These are phyloP conservation scores for Spea hammondii DNA, from an alignment of 2,797 vertebrate species.

Conservation along the genomic window DNA sequence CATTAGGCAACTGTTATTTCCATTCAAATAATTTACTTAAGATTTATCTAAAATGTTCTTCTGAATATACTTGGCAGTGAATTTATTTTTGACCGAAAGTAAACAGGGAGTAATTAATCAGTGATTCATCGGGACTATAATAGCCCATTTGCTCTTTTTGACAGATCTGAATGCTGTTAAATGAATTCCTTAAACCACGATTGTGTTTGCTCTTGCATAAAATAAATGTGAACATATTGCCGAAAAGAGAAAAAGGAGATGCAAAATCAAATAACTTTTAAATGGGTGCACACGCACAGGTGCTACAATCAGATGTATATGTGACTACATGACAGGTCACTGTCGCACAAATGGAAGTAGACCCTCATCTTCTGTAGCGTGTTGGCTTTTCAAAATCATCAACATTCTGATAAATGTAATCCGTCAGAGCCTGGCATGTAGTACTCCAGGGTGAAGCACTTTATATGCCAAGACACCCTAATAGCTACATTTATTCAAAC, in stretches of 20 bases:
- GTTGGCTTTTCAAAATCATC: no score
- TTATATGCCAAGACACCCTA: no score
- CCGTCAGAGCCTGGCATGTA: no score
- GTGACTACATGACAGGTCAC: neutral
- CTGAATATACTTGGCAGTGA: neutral
- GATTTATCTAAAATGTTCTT: slow-evolving; percentile 8
- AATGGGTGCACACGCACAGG: neutral
- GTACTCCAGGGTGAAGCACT: no score
- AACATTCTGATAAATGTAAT: no score
- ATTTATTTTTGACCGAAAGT: slow-evolving; percentile 18
- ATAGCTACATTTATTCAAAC: no score
- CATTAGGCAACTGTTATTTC: slow-evolving; percentile 10
- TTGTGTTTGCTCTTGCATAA: slow-evolving; percentile 11
- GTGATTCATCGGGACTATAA: slow-evolving; percentile 14
- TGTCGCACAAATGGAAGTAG: neutral
- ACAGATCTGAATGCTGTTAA: slow-evolving; percentile 9
- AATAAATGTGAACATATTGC: slow-evolving; percentile 2
- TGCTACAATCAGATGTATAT: neutral
- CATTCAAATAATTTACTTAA: slow-evolving; percentile 7
- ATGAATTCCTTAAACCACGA: slow-evolving; percentile 4
- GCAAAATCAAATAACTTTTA: neutral
- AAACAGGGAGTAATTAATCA: slow-evolving; percentile 18
- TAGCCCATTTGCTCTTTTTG: slow-evolving; percentile 15
- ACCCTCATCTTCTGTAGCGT: neutral
- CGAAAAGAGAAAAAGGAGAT: neutral